phyloP scores from a whole-genome alignment of 2,113 vertebrate genomes.

The Coregonus clupeaformis region DNA sequence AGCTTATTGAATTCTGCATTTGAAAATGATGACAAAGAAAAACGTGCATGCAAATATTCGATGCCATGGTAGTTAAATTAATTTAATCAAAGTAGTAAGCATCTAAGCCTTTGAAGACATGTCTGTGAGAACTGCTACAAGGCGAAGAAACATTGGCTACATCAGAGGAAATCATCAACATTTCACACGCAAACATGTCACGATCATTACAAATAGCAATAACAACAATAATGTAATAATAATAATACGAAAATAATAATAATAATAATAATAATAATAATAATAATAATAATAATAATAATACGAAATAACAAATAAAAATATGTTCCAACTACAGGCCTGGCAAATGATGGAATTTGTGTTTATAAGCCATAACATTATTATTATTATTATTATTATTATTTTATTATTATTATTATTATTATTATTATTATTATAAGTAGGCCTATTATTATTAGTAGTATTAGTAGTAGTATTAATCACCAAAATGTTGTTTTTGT shows the following conservation, averaged over 20 bases:
- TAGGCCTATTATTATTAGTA: background rate
- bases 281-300: background rate
- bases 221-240: background rate
- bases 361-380: background rate
- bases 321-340: background rate
- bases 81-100: no score
- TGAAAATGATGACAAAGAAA: no score
- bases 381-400: background rate
- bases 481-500: background rate
- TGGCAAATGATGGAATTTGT: no score
- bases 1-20: no score
- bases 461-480: conserved; percentile 1
- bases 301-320: conserved; percentile 9
- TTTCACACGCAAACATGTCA: background rate
- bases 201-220: background rate
- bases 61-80: no score
- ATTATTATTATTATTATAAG: background rate
- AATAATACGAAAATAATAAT: background rate
- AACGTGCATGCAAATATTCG: no score
- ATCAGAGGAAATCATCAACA: background rate
- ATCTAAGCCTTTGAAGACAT: no score
- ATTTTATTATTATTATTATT: background rate
- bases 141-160: no score
- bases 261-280: conserved; percentile 8
- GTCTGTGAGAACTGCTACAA: background rate